phyloP scores from a whole-genome alignment of 1,140 invertebrate species.

The Drosophila kanapiae region DNA sequence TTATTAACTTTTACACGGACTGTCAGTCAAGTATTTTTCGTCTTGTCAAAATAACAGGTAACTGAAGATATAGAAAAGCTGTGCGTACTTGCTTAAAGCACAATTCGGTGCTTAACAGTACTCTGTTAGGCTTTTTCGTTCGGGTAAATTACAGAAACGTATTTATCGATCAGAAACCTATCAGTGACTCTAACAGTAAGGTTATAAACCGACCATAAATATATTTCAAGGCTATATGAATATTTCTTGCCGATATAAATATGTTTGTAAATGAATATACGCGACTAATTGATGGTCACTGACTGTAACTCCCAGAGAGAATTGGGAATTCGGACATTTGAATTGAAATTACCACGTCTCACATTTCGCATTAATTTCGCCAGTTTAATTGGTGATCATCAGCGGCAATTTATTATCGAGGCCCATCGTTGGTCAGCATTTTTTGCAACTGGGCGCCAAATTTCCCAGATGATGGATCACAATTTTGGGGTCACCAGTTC shows the following conservation, averaged over 20 bases:
- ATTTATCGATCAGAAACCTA: neutral
- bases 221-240: too few relatives aligned
- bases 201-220: neutral
- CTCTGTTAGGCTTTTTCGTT: too few relatives aligned
- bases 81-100: too few relatives aligned
- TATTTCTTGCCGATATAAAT: constrained; percentile 18
- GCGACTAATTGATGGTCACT: constrained; percentile 51
- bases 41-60: too few relatives aligned
- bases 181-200: too few relatives aligned
- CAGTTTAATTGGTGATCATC: constrained; percentile 67
- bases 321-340: constrained; percentile 18
- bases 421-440: neutral
- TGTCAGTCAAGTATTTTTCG: too few relatives aligned
- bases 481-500: constrained; percentile 19
- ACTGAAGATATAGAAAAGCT: too few relatives aligned
- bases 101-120: too few relatives aligned
- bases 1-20: too few relatives aligned
- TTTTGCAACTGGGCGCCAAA: constrained; percentile 9
- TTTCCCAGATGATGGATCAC: constrained; percentile 17
- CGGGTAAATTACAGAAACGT: too few relatives aligned
- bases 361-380: constrained; percentile 58
- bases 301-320: constrained; percentile 21
- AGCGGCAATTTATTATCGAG: constrained; percentile 58
- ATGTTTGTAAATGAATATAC: constrained; percentile 18
- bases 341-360: constrained; percentile 35